Evolutionary conservation across 2,113 vertebrate species (phyloP).

Genomic region (Ancistrus triradiatus): DNA sequence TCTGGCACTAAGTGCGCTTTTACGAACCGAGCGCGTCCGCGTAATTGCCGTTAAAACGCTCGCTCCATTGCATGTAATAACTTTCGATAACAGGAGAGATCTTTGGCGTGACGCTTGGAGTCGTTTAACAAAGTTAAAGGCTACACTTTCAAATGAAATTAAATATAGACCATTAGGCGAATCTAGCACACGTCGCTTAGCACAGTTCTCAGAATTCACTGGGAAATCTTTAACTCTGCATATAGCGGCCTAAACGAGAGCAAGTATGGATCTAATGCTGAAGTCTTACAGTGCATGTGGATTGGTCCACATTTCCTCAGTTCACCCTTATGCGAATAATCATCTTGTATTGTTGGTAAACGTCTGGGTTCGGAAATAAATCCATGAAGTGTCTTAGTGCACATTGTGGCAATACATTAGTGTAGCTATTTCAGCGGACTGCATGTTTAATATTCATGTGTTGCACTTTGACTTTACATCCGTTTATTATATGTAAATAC

Average conservation of each 20-base stretch:
- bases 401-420: too few relatives aligned
- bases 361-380: too few relatives aligned
- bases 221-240: neutral
- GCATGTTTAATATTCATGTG: too few relatives aligned
- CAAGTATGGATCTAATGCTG: too few relatives aligned
- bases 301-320: too few relatives aligned
- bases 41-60: slow-evolving; percentile 89
- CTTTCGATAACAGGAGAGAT: slow-evolving; percentile 72
- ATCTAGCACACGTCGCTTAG: slow-evolving; percentile 22
- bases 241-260: too few relatives aligned
- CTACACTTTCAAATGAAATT: slow-evolving; percentile 56
- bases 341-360: too few relatives aligned
- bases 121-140: slow-evolving; percentile 67
- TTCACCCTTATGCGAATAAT: too few relatives aligned
- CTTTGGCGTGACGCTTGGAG: slow-evolving; percentile 52
- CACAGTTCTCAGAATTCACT: slow-evolving; percentile 7
- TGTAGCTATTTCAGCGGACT: too few relatives aligned
- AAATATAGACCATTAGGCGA: slow-evolving; percentile 41
- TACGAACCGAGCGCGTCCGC: slow-evolving; percentile 85
- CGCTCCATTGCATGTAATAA: slow-evolving; percentile 72
- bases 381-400: too few relatives aligned
- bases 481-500: neutral
- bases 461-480: too few relatives aligned
- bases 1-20: slow-evolving; percentile 93
- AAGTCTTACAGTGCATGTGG: too few relatives aligned